Conservation (phyloP, 2,888 invertebrate species). For the Syritta pipiens region DNA sequence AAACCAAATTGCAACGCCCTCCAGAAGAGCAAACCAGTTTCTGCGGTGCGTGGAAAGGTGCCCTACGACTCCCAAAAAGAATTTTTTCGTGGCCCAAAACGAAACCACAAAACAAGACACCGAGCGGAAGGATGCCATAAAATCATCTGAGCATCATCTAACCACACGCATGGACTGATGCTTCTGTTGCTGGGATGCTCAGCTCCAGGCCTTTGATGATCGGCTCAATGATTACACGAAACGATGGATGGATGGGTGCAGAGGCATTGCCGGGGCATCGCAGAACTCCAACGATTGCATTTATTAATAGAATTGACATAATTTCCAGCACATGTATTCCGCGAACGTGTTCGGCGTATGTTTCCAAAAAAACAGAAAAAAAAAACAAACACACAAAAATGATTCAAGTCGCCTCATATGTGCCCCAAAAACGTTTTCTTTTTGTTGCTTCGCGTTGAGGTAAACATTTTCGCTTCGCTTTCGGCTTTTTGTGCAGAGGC, state of each 20-base stretch:
- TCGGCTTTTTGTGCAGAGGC: background rate
- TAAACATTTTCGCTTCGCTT: conserved; percentile 13
- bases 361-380: conserved; percentile 36
- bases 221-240: conserved; percentile 33
- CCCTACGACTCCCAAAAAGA: conserved; percentile 1
- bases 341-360: conserved; percentile 45
- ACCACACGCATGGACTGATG: conserved; percentile 38
- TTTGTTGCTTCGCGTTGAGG: conserved; percentile 6
- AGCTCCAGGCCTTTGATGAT: conserved; percentile 49
- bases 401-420: conserved; percentile 30
- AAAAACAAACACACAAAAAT: background rate
- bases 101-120: conserved; percentile 26
- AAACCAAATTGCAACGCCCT: conserved; percentile 1
- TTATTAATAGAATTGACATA: conserved; percentile 70
- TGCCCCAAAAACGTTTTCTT: conserved; percentile 33
- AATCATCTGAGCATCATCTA: conserved; percentile 20
- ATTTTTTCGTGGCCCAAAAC: background rate
- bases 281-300: conserved; percentile 41
- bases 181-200: conserved; percentile 1
- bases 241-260: conserved; percentile 1
- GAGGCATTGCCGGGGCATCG: background rate
- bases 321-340: conserved; percentile 60
- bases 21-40: conserved; percentile 36
- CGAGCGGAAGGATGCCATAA: conserved; percentile 57
- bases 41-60: conserved; percentile 2